These are phyloP conservation scores for Leucosticte australis DNA, from an alignment of 2,113 vertebrate species.

Conservation along the genomic window DNA sequence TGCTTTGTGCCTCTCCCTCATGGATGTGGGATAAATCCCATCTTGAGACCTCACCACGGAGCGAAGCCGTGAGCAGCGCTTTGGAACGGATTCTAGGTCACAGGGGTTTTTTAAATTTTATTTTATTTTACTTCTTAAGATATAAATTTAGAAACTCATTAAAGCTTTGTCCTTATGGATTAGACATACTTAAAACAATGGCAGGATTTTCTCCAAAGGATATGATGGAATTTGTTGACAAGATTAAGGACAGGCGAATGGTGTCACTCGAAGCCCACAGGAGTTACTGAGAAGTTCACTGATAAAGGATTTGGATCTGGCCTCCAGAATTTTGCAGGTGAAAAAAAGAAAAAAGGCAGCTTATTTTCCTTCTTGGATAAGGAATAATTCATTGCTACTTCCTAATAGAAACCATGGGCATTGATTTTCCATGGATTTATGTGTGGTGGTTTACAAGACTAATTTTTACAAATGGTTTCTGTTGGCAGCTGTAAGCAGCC, in stretches of 20 bases:
- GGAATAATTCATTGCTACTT: not conserved
- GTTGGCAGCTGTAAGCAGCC: not conserved
- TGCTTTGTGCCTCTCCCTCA: not conserved
- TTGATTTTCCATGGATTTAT: not conserved
- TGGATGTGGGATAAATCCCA: not conserved
- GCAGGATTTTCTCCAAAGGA: constrained; percentile 6
- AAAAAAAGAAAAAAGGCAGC: not conserved
- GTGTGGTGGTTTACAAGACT: not conserved
- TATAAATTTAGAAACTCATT: constrained; percentile 62
- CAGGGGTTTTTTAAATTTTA: not conserved
- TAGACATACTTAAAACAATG: constrained; percentile 34
- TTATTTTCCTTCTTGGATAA: not conserved
- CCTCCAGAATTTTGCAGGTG: not conserved
- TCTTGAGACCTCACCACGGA: accelerated
- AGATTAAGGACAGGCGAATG: not conserved
- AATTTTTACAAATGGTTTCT: not conserved
- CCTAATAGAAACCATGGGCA: not conserved
- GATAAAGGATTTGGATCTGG: not conserved
- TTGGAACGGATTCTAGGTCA: constrained; percentile 24
- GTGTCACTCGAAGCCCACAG: not conserved
- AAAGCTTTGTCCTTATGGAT: constrained; percentile 57
- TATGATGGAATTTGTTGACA: constrained; percentile 8
- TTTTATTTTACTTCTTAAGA: constrained; percentile 24
- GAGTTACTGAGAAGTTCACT: not conserved
- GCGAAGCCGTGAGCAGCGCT: not conserved